A percentile compares a stretch with the other conserved stretches of the same genome.
Evolutionary conservation across 2,113 vertebrate genomes (phyloP).

Genomic region (Myocastor coypus): DNA sequence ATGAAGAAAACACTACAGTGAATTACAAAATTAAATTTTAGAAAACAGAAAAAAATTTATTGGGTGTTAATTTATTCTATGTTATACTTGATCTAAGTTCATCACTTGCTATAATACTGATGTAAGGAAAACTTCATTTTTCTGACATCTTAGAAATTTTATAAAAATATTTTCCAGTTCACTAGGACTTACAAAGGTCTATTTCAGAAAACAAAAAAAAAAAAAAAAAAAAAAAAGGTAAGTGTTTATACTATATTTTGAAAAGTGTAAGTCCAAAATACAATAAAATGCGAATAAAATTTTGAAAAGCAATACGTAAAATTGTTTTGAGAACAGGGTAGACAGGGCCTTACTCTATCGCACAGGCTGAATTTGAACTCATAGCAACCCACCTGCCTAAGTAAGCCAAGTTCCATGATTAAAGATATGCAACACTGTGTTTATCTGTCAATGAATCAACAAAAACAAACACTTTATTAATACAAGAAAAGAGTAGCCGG

Average conservation of each 20-base stretch:
- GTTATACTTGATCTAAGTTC: neutral
- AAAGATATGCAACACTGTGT: accelerated
- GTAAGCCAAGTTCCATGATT: neutral
- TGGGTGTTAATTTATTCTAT: accelerated
- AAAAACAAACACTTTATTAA: neutral
- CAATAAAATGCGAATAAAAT: neutral
- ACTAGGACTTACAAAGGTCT: neutral
- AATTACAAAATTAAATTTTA: neutral
- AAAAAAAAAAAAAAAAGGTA: neutral
- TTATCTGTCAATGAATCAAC: neutral
- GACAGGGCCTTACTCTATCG: neutral
- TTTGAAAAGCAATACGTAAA: neutral
- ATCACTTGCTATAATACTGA: neutral
- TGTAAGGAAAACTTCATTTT: neutral
- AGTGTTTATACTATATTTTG: neutral
- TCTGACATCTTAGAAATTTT: neutral
- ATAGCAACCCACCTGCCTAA: neutral
- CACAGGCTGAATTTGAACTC: neutral
- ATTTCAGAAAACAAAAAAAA: neutral
- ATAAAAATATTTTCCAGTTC: neutral
- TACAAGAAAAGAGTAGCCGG: neutral
- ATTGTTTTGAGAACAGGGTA: neutral
- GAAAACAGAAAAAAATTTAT: neutral
- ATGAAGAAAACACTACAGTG: neutral
- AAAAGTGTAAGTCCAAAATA: neutral